phyloP scores from a whole-genome alignment of 2,797 vertebrate genomes.

The Lemur catta region DNA sequence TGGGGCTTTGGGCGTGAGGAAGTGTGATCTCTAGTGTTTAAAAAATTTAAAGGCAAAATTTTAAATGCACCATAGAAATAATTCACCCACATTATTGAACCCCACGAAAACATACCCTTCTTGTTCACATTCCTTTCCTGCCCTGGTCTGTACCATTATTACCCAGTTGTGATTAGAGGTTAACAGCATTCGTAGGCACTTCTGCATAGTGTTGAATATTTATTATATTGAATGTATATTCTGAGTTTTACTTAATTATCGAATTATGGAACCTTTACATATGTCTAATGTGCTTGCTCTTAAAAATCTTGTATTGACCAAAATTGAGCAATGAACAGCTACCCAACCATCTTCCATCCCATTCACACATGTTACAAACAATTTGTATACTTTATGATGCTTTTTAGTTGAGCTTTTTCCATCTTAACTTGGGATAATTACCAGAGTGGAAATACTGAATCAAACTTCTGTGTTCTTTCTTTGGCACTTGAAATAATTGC shows the following conservation, averaged over 20 bases:
- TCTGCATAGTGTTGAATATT: not conserved
- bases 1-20: not conserved
- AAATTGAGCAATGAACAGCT: not conserved
- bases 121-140: not conserved
- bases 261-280: not conserved
- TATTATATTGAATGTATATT: not conserved
- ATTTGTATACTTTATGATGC: too few species aligned
- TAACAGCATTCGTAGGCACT: not conserved
- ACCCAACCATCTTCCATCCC: too few species aligned
- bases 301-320: not conserved
- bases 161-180: not conserved
- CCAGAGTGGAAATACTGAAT: not conserved
- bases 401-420: not conserved
- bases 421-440: not conserved
- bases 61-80: not conserved
- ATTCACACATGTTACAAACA: too few species aligned
- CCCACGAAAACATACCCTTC: not conserved
- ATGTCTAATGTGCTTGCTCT: not conserved
- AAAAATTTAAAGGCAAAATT: not conserved
- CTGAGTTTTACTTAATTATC: not conserved
- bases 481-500: not conserved
- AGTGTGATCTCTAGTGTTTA: not conserved
- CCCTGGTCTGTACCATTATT: not conserved
- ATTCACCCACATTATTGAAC: not conserved
- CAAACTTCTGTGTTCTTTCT: not conserved